phyloP scores from a whole-genome alignment of 2,113 vertebrate genomes.

The Genyomyrus donnyi region DNA sequence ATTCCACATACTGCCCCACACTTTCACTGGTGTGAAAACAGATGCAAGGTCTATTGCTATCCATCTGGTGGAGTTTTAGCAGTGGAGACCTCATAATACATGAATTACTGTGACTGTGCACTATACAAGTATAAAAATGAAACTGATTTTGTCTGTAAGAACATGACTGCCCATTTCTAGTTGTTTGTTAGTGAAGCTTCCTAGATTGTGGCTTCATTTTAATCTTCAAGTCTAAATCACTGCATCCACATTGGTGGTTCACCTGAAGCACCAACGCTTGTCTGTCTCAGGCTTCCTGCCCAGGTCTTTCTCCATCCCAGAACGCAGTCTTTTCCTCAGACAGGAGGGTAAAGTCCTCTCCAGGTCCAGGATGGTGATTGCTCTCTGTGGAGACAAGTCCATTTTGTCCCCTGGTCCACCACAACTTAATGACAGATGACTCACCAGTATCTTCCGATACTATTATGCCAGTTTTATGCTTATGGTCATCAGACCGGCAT shows the following conservation, averaged over 20 bases:
- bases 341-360: conserved; percentile 76
- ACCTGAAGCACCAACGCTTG: conserved; percentile 86
- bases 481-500: neutral
- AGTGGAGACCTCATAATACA: neutral
- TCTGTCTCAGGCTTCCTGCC: conserved; percentile 66
- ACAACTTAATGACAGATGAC: no score
- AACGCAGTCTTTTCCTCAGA: conserved; percentile 65
- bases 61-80: neutral
- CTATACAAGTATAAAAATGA: neutral
- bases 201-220: neutral
- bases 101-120: neutral
- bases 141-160: neutral
- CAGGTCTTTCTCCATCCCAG: conserved; percentile 77
- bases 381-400: conserved; percentile 61
- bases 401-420: neutral
- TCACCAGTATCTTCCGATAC: no score
- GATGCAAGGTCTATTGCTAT: neutral
- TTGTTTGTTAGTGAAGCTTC: neutral
- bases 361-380: conserved; percentile 87
- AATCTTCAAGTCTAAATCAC: neutral
- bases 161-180: neutral
- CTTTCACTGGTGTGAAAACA: neutral
- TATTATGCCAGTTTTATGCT: neutral
- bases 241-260: neutral
- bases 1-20: neutral